phyloP scores from a whole-genome alignment of 2,113 vertebrate genomes.

The Myocastor coypus region DNA sequence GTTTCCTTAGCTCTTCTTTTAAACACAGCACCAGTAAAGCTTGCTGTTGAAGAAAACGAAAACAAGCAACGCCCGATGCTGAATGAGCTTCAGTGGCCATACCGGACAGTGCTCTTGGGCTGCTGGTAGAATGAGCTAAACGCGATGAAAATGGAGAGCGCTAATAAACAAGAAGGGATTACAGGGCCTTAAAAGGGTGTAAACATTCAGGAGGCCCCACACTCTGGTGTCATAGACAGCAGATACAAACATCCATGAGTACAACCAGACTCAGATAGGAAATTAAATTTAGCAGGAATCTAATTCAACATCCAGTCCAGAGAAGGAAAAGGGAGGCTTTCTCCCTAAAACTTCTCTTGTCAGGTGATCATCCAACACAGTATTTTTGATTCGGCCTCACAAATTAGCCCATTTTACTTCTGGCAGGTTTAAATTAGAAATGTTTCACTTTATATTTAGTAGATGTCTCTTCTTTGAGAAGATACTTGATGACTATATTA shows the following conservation, averaged over 20 bases:
- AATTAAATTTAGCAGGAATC: not conserved
- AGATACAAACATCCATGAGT: not conserved
- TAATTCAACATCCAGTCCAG: not conserved
- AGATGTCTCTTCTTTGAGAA: not conserved
- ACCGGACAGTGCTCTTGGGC: rapidly evolving
- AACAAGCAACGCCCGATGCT: not conserved
- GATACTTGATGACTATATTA: not conserved
- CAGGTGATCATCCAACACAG: not conserved
- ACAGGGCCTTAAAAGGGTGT: not conserved
- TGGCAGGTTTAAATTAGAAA: not conserved
- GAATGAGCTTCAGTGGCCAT: not conserved
- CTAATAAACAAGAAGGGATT: not conserved
- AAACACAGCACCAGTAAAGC: not conserved
- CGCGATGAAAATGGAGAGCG: not conserved
- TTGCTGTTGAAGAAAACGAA: not conserved
- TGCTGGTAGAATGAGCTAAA: not conserved
- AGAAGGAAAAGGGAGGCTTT: not conserved
- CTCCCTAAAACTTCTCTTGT: not conserved
- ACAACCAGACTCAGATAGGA: not conserved
- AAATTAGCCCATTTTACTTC: not conserved
- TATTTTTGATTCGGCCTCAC: not conserved
- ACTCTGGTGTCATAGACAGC: not conserved
- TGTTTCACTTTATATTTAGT: not conserved
- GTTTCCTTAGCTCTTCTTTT: not conserved
- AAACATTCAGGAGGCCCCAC: not conserved